Evolutionary conservation across 2,113 vertebrate species (phyloP), one percentile per base, ranked within the genome.

Genomic region (human): DNA sequence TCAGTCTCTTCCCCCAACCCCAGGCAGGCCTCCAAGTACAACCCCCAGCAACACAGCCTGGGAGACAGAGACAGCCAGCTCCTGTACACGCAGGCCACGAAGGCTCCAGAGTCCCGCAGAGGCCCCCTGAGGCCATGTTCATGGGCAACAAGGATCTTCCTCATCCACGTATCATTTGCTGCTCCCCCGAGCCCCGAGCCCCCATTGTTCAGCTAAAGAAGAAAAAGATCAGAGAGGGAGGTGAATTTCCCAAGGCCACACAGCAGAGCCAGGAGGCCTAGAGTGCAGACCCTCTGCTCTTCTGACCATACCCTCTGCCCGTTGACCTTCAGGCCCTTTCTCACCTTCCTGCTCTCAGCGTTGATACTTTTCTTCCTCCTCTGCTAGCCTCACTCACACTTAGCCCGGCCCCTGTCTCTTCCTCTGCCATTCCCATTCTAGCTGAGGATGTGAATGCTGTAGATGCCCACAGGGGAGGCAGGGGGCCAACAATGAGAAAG

Each of bases 101-200:
- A n/a, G 57, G 11, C 8, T 38, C 66, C 16, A 2, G 40, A 50
- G 27, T 20, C 40, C 38, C 8, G 1, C 1, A 16, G 48, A 80
- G 72, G 35, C 27, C 10, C 66, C 38, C 40, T 0, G 0, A 45
- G 25, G 13, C 61, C 55, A 17, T 2, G 38, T 75, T 32, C 38
- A 38, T 25, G 0, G 0, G 13, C 22, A 4, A 0, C 32, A 0
- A 3, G 0, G 61, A 45, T 45, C 73, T 7, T 75, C 35, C 10
- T 4, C 50, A 55, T 7, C 38, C 45, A 20, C 10, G 0, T 43
- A 45, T 79, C 90, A 35, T 84, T 22, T 0, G 35, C 40, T 32
- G 61, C 32, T 57, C 50, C 78, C 82, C 55, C 40, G 1, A 4
- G 0, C 45, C 23, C 81, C 0, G 0, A 50, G 20, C 12, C 14